Evolutionary conservation across 2,888 invertebrate species (phyloP).

Genomic region (Rapana venosa): DNA sequence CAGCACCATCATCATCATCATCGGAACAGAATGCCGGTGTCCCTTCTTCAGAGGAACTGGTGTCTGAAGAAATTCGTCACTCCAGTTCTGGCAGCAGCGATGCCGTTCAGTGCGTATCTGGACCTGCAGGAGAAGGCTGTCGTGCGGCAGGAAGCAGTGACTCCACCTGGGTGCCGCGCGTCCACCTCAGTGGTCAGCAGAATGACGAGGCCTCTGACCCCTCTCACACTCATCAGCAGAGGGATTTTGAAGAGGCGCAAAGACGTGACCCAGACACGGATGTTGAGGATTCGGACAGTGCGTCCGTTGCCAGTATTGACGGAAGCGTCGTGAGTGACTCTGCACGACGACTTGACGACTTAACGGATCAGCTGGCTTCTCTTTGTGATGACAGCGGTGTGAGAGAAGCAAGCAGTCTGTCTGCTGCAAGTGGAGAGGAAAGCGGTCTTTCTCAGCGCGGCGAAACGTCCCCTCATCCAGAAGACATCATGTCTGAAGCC

Average conservation of each 20-base stretch:
- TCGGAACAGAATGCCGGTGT: too few species aligned
- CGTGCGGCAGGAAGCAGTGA: too few species aligned
- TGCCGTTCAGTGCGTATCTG: too few species aligned
- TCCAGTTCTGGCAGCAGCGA: too few species aligned
- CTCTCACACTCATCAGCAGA: neutral
- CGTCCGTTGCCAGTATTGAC: neutral
- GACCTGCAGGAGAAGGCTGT: too few species aligned
- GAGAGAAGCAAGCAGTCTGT: neutral
- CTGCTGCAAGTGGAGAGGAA: neutral
- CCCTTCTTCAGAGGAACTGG: too few species aligned
- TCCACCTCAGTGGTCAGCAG: neutral
- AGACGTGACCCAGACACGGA: neutral
- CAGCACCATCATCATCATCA: too few species aligned
- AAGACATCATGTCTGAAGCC: too few species aligned
- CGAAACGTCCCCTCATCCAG: neutral
- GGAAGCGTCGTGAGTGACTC: neutral
- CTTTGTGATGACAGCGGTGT: neutral
- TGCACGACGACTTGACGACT: neutral
- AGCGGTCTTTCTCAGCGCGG: neutral
- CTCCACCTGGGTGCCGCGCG: too few species aligned
- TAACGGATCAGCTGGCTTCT: neutral
- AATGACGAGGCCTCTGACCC: neutral
- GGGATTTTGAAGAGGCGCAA: neutral
- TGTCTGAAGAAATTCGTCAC: too few species aligned
- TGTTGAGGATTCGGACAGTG: neutral